These are phyloP conservation scores for Barypeithes pellucidus DNA, from an alignment of 2,888 invertebrate genomes.

Conservation along the genomic window DNA sequence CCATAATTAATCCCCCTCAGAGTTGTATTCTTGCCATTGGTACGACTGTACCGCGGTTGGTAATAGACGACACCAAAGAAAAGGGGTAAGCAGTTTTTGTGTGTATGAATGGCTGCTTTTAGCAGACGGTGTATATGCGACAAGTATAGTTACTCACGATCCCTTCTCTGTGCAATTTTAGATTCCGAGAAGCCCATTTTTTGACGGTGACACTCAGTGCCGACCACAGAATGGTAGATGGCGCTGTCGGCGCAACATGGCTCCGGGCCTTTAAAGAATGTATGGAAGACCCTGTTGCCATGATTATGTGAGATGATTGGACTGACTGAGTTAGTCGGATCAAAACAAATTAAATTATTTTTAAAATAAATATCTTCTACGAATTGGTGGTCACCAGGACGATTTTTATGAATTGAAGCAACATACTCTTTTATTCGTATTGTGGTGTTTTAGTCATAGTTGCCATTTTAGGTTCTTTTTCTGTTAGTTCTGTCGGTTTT, in stretches of 20 bases:
- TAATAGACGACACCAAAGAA: conserved; percentile 80
- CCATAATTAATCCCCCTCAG: conserved; percentile 97
- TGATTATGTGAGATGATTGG: conserved; percentile 83
- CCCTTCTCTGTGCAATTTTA: conserved; percentile 65
- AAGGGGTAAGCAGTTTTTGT: conserved; percentile 78
- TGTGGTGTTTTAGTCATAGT: conserved; percentile 11
- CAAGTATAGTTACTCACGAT: too few species aligned
- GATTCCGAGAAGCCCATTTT: conserved; percentile 82
- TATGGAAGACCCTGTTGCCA: conserved; percentile 93
- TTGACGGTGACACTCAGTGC: conserved; percentile 95
- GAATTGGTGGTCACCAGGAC: conserved; percentile 17
- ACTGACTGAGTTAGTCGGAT: background rate
- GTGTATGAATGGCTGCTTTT: too few species aligned
- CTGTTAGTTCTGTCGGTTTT: background rate
- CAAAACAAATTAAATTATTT: conserved; percentile 2
- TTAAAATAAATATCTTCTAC: background rate
- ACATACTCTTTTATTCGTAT: background rate
- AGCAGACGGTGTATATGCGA: too few species aligned
- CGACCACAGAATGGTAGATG: conserved; percentile 98
- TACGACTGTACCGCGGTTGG: conserved; percentile 81
- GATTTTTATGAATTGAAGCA: background rate
- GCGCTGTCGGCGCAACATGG: conserved; percentile 98
- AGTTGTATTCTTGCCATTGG: conserved; percentile 95
- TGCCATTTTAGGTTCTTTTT: conserved; percentile 7
- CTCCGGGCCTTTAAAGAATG: conserved; percentile 89